Conservation (phyloP, 2,888 invertebrate species). For the Selenia dentaria region DNA sequence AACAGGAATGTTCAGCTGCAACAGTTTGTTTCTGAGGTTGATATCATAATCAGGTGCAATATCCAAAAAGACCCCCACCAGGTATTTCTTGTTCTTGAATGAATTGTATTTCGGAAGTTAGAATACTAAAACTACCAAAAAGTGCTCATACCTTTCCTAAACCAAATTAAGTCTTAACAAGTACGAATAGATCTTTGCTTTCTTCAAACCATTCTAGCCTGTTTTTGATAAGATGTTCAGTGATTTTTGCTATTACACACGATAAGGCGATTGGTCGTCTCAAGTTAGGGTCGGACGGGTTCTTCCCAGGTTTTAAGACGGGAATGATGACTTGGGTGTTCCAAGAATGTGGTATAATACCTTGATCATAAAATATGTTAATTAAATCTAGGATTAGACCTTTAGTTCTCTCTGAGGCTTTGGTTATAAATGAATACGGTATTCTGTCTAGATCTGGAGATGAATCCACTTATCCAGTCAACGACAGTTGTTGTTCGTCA, state of each 20-base stretch:
- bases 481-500: background rate
- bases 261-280: too few relatives aligned
- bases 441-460: constrained; percentile 17
- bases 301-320: too few relatives aligned
- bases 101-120: constrained; percentile 32
- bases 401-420: too few relatives aligned
- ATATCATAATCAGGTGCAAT: constrained; percentile 37
- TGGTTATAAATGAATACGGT: too few relatives aligned
- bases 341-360: too few relatives aligned
- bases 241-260: too few relatives aligned
- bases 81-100: constrained; percentile 18
- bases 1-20: too few relatives aligned
- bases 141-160: constrained; percentile 39
- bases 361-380: too few relatives aligned
- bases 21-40: constrained; percentile 32
- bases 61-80: constrained; percentile 37
- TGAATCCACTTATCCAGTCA: constrained; percentile 7
- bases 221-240: too few relatives aligned
- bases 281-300: too few relatives aligned
- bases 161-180: constrained; percentile 34
- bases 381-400: too few relatives aligned
- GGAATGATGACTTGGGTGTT: constrained; percentile 31
- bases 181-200: constrained; percentile 10
- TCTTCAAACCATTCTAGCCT: constrained; percentile 37
- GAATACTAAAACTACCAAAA: constrained; percentile 34